Evolutionary conservation across 2,888 invertebrate genomes (phyloP).

Genomic region (Apotomis capreana): DNA sequence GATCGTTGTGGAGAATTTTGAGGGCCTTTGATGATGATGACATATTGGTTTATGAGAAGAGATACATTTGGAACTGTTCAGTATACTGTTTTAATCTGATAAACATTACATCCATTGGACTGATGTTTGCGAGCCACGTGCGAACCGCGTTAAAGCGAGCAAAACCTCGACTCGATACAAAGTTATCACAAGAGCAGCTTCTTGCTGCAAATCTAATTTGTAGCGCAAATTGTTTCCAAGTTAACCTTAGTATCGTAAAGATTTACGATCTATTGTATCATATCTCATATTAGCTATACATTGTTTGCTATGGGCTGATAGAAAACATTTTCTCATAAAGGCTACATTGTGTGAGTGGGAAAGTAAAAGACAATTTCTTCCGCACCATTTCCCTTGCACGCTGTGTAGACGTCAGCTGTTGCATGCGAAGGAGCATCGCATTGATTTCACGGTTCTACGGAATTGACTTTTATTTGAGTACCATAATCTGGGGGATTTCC

Average conservation of each 20-base stretch:
- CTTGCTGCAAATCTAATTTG: conserved; percentile 31
- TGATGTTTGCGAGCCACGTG: too few species aligned
- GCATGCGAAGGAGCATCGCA: not conserved
- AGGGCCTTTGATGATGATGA: too few species aligned
- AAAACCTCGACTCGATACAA: not conserved
- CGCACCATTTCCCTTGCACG: conserved; percentile 33
- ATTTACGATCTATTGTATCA: conserved; percentile 38
- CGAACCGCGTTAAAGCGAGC: too few species aligned
- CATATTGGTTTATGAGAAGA: too few species aligned
- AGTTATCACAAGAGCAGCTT: not conserved
- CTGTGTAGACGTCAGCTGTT: conserved; percentile 3
- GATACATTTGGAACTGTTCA: too few species aligned
- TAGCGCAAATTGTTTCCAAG: conserved; percentile 23
- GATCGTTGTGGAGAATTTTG: too few species aligned
- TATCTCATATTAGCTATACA: conserved; percentile 21
- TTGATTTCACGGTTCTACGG: not conserved
- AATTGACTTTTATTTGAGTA: too few species aligned
- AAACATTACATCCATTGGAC: too few species aligned
- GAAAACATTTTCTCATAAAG: conserved; percentile 35
- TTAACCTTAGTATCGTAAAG: conserved; percentile 1
- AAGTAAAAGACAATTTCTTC: conserved; percentile 40
- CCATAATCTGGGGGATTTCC: too few species aligned
- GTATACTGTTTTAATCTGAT: too few species aligned
- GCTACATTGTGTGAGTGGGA: conserved; percentile 33
- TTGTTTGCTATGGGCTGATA: conserved; percentile 25